phyloP scores from a whole-genome alignment of 2,888 invertebrate genomes.

The Phorcus lineatus region DNA sequence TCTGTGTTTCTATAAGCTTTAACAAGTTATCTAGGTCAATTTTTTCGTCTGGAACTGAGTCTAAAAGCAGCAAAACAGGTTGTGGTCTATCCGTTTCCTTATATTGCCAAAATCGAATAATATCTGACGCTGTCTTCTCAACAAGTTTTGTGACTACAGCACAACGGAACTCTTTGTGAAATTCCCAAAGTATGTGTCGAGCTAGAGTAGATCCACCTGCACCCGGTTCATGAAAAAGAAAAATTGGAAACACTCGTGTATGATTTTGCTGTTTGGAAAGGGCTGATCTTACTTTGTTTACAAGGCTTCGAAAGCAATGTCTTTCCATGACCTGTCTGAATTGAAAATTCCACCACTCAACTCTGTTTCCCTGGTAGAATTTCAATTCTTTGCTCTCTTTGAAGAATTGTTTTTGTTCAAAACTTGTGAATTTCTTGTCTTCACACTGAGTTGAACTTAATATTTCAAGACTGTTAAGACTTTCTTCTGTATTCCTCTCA shows the following conservation, averaged over 20 bases:
- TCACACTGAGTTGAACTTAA: background rate
- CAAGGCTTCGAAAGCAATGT: background rate
- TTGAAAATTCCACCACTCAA: slow-evolving; percentile 36
- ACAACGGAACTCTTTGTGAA: slow-evolving; percentile 24
- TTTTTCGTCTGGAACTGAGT: background rate
- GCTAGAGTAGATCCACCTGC: slow-evolving; percentile 33
- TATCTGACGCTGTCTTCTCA: background rate
- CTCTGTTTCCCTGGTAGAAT: slow-evolving; percentile 32
- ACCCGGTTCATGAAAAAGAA: slow-evolving; percentile 31
- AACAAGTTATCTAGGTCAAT: background rate
- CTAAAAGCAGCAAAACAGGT: background rate
- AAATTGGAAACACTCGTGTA: background rate
- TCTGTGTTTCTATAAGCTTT: background rate
- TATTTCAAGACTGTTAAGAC: background rate
- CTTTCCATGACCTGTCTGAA: slow-evolving; percentile 26
- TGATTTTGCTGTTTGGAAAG: background rate
- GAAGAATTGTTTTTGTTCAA: background rate
- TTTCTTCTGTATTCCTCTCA: background rate
- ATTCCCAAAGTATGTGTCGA: slow-evolving; percentile 31
- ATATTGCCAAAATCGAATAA: background rate
- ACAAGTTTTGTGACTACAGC: slow-evolving; percentile 13
- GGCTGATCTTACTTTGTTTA: background rate
- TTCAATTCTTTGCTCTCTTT: background rate
- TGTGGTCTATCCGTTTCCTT: background rate
- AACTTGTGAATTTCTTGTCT: background rate